phyloP scores from a whole-genome alignment of 2,113 vertebrate species.

The Macquaria australasica region DNA sequence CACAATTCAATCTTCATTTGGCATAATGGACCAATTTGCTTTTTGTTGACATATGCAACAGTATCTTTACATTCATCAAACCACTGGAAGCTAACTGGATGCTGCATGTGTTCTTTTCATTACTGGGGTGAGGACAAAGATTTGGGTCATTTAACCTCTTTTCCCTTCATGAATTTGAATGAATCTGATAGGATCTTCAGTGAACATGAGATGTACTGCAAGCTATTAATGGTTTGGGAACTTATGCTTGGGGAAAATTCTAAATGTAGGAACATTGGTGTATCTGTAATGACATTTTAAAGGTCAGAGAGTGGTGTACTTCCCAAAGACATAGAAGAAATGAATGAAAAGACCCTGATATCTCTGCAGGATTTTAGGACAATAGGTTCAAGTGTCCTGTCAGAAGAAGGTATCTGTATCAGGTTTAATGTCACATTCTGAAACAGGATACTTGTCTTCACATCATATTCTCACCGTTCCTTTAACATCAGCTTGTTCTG shows the following conservation, averaged over 20 bases:
- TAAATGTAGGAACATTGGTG: conserved; percentile 46
- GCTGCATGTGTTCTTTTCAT: conserved; percentile 73
- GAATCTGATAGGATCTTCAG: conserved; percentile 78
- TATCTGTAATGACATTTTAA: conserved; percentile 48
- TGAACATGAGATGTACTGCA: conserved; percentile 63
- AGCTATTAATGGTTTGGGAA: conserved; percentile 65
- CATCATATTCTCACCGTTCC: conserved; percentile 89
- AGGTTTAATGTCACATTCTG: conserved; percentile 17
- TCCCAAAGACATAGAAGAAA: not conserved
- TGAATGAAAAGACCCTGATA: not conserved
- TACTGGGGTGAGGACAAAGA: conserved; percentile 74
- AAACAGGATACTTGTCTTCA: conserved; percentile 10
- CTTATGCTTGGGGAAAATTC: conserved; percentile 37
- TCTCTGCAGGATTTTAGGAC: conserved; percentile 11
- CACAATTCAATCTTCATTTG: conserved; percentile 74
- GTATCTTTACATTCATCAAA: conserved; percentile 78
- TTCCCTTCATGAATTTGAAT: conserved; percentile 80
- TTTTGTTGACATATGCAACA: conserved; percentile 73
- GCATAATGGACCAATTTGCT: conserved; percentile 79
- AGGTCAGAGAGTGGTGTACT: conserved; percentile 26
- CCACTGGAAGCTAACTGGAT: conserved; percentile 77
- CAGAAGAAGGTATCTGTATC: not conserved
- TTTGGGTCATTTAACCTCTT: conserved; percentile 73
- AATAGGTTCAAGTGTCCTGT: conserved; percentile 4
- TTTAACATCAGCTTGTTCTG: conserved; percentile 94